Evolutionary conservation across 2,888 invertebrate species (phyloP), one percentile per base, ranked within the genome.

Genomic region (Xestia c-nigrum): DNA sequence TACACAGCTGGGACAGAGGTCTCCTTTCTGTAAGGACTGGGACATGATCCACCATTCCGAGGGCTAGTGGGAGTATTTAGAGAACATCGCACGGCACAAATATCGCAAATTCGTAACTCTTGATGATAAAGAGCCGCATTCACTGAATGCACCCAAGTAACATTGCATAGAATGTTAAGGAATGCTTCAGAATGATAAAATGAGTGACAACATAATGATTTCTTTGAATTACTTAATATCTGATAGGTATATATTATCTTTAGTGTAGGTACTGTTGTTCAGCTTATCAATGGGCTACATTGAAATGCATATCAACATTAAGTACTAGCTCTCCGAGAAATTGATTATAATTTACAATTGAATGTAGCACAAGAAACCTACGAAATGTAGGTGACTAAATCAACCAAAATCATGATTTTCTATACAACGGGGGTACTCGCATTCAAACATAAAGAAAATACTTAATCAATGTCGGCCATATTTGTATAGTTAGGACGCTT

Each of bases 221-320:
- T 83, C 85, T 71, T 69, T 52, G 74, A 83, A 85, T 82, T 68
- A 82, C 71, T 72, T 65, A 77, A 82, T 69, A 73, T 55, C 38
- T 72, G 83, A 61, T 83, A n/a, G n/a, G n/a, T n/a, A 85, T 72
- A 73, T 64, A 46, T 81, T 82, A 83, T 83, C 82, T 85, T 81
- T 81, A 81, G 66, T 70, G 65, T 69, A 43, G 43, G 43, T 24
- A 1, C 52, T 65, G 50, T 57, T 74, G 46, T 24, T 81, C 24
- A 59, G 52, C 61, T 85, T 83, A 72, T 83, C 85, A 14, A 69
- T 69, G 68, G 57, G 46, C 61, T 72, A 65, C 47, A 61, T 74
- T 80, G 19, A 40, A 85, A 64, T 80, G 68, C 38, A 81, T 80
- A 81, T 52, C 52, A 59, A 47, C 59, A 55, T 38, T 38, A 68